Evolutionary conservation across 1,140 invertebrate genomes (phyloP).

Genomic region (Drosophila erecta): DNA sequence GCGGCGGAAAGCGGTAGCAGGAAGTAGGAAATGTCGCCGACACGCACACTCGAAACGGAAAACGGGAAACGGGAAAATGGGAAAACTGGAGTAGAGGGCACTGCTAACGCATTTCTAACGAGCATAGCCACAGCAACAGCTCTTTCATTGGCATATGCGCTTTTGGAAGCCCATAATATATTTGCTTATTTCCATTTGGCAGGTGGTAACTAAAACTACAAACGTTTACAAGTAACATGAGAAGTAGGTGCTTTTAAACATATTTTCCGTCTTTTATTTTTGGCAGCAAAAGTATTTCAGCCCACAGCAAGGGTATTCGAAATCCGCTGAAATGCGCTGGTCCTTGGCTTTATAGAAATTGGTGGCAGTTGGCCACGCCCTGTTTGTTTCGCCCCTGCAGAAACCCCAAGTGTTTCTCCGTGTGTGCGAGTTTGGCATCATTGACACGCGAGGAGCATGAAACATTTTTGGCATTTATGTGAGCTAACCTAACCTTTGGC

Average conservation of each 20-base stretch:
- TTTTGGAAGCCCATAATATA: not conserved
- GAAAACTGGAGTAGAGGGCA: not conserved
- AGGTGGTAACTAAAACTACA: too few relatives aligned
- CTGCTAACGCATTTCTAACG: slow-evolving; percentile 77
- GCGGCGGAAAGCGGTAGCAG: slow-evolving; percentile 50
- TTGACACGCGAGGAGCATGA: slow-evolving; percentile 52
- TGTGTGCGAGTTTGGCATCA: slow-evolving; percentile 8
- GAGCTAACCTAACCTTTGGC: slow-evolving; percentile 2
- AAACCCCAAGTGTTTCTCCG: not conserved
- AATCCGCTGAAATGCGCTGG: not conserved
- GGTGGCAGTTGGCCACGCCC: slow-evolving; percentile 10
- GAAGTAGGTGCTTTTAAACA: too few relatives aligned
- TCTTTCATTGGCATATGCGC: not conserved
- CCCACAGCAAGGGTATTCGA: not conserved
- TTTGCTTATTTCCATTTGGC: not conserved
- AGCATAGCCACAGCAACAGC: slow-evolving; percentile 39
- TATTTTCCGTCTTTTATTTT: too few relatives aligned
- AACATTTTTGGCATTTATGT: slow-evolving; percentile 40
- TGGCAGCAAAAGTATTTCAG: too few relatives aligned
- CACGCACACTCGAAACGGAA: slow-evolving; percentile 35
- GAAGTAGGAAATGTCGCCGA: slow-evolving; percentile 58
- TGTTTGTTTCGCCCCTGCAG: not conserved
- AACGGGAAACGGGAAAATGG: not conserved
- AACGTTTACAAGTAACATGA: too few relatives aligned
- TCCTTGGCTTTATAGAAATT: not conserved